Percentiles rank a stretch among this genome's conserved stretches.
phyloP scores from a whole-genome alignment of 2,797 vertebrate genomes.

The Margarornis squamiger region DNA sequence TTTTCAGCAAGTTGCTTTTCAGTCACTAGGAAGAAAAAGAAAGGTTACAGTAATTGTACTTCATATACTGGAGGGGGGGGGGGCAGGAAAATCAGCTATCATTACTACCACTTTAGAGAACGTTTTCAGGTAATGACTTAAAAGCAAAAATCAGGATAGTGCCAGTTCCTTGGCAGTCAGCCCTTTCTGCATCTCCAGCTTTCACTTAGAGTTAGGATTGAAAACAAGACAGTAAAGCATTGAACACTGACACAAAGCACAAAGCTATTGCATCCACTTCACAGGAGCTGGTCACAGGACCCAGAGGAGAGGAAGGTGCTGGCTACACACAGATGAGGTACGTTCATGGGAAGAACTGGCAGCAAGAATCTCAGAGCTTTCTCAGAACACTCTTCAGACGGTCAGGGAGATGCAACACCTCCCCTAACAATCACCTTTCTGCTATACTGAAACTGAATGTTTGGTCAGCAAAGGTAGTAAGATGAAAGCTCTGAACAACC shows the following conservation, averaged over 20 bases:
- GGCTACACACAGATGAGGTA: not conserved
- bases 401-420: not conserved
- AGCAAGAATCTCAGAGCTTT: accelerated
- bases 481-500: not conserved
- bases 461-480: not conserved
- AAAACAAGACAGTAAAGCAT: not conserved
- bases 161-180: not conserved
- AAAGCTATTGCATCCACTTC: not conserved
- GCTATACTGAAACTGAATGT: not conserved
- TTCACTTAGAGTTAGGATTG: not conserved
- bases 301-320: not conserved
- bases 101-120: not conserved
- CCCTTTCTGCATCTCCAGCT: not conserved
- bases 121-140: not conserved
- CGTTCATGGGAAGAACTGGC: not conserved
- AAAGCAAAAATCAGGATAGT: not conserved
- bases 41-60: not conserved
- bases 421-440: not conserved
- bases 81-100: not conserved
- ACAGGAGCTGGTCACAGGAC: not conserved
- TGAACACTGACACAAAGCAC: not conserved
- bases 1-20: slow-evolving; percentile 87
- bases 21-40: slow-evolving; percentile 81
- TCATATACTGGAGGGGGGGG: not conserved
- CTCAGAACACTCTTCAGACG: not conserved